Evolutionary conservation across 2,113 vertebrate genomes (phyloP).

Genomic region (Semicossyphus pulcher): DNA sequence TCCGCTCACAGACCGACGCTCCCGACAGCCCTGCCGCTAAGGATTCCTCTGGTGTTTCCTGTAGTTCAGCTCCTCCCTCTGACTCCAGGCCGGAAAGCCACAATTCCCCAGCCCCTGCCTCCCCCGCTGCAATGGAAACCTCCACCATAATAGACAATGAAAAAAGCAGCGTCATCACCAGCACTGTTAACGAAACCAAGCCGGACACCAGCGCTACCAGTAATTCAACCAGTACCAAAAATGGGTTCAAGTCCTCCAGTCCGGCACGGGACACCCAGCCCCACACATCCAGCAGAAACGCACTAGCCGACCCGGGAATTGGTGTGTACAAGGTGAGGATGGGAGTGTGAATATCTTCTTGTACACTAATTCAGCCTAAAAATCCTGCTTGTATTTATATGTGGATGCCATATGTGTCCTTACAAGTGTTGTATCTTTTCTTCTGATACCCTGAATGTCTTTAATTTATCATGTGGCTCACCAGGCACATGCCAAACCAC

Average conservation of each 20-base stretch:
- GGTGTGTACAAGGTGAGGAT: conserved; percentile 92
- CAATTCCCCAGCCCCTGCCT: conserved; percentile 56
- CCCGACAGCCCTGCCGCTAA: conserved; percentile 85
- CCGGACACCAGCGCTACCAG: conserved; percentile 60
- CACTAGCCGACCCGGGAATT: conserved; percentile 91
- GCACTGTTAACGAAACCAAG: conserved; percentile 60
- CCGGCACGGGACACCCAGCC: conserved; percentile 84
- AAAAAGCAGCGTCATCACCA: conserved; percentile 62
- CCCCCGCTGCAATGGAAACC: conserved; percentile 59
- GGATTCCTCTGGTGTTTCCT: conserved; percentile 80
- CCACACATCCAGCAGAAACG: conserved; percentile 88
- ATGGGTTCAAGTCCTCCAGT: conserved; percentile 83
- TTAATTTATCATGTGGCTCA: conserved; percentile 2
- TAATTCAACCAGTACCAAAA: conserved; percentile 83
- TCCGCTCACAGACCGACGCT: conserved; percentile 91
- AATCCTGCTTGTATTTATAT: neutral
- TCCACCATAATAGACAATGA: conserved; percentile 65
- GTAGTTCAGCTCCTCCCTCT: conserved; percentile 60
- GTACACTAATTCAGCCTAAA: neutral
- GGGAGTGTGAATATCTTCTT: neutral
- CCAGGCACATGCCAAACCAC: conserved; percentile 9
- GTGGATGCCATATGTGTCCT: neutral
- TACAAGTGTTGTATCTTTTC: no score
- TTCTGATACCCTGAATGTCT: neutral
- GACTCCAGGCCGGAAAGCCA: conserved; percentile 55